Percentiles rank a stretch among this genome's conserved stretches.
These are phyloP conservation scores for Cosmia pyralina DNA, from an alignment of 2,888 invertebrate species.

Conservation along the genomic window DNA sequence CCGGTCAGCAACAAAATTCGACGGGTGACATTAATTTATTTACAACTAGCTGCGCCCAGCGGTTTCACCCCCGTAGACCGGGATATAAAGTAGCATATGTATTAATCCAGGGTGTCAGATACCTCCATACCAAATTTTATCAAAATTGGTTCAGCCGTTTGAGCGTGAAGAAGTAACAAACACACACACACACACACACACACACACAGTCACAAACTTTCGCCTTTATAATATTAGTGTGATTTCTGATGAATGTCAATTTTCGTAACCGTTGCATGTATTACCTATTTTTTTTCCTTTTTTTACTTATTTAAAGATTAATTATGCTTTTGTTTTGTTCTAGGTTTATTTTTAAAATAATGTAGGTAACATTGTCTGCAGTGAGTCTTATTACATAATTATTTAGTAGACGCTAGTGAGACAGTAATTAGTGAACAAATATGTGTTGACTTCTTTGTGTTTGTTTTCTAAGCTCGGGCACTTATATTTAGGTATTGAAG, in stretches of 20 bases:
- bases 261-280: slow-evolving; percentile 3
- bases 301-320: slow-evolving; percentile 52
- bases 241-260: slow-evolving; percentile 26
- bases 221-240: too few relatives aligned
- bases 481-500: slow-evolving; percentile 34
- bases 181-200: too few relatives aligned
- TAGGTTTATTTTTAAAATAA: slow-evolving; percentile 87
- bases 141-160: too few relatives aligned
- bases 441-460: slow-evolving; percentile 23
- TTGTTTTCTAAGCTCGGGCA: slow-evolving; percentile 36
- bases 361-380: slow-evolving; percentile 53
- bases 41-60: too few relatives aligned
- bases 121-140: too few relatives aligned
- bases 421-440: slow-evolving; percentile 29
- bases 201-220: too few relatives aligned
- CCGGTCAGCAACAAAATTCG: slow-evolving; percentile 11
- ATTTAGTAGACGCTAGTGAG: slow-evolving; percentile 47
- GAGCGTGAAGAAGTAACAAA: too few relatives aligned
- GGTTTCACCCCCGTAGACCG: too few relatives aligned
- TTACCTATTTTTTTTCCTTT: slow-evolving; percentile 1
- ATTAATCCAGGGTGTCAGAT: too few relatives aligned
- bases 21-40: slow-evolving; percentile 25
- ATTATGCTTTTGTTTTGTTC: slow-evolving; percentile 79
- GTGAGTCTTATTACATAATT: slow-evolving; percentile 40
- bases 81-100: too few relatives aligned